These are phyloP conservation scores for Dermolepida albohirtum DNA, from an alignment of 2,888 invertebrate species.

Conservation along the genomic window DNA sequence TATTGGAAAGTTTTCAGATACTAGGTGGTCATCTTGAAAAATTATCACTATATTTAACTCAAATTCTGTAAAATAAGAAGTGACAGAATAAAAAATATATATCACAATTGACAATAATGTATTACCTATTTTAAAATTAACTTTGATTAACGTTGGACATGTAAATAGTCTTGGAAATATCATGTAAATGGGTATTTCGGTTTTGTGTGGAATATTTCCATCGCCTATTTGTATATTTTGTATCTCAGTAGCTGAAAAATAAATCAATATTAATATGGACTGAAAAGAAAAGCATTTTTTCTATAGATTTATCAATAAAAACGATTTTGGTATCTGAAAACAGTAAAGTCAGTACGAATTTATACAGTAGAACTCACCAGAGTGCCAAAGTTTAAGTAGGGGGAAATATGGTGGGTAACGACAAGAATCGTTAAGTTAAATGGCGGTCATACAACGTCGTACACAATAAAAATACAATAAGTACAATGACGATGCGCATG, in stretches of 20 bases:
- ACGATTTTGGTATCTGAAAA: too few relatives aligned
- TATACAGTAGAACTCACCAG: too few relatives aligned
- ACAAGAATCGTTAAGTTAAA: too few relatives aligned
- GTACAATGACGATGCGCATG: too few relatives aligned
- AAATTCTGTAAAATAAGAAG: conserved; percentile 52
- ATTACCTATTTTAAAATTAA: conserved; percentile 94
- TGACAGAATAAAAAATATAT: conserved; percentile 9
- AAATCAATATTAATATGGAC: not conserved
- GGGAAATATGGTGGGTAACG: too few relatives aligned
- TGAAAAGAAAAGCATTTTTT: too few relatives aligned
- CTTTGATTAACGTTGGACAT: conserved; percentile 90
- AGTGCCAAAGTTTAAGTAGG: too few relatives aligned
- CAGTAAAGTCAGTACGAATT: too few relatives aligned
- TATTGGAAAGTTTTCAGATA: conserved; percentile 95
- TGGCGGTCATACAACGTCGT: too few relatives aligned
- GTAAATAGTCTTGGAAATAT: conserved; percentile 95
- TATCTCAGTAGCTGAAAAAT: conserved; percentile 87
- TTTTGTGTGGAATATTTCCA: conserved; percentile 85
- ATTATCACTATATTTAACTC: conserved; percentile 81
- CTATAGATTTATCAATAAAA: too few relatives aligned
- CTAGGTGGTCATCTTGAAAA: conserved; percentile 92
- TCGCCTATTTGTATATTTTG: conserved; percentile 98
- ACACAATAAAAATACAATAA: too few relatives aligned
- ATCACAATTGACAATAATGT: conserved; percentile 26
- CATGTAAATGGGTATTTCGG: conserved; percentile 93